phyloP scores from a whole-genome alignment of 2,797 vertebrate genomes.

The Aulostomus chinensis region DNA sequence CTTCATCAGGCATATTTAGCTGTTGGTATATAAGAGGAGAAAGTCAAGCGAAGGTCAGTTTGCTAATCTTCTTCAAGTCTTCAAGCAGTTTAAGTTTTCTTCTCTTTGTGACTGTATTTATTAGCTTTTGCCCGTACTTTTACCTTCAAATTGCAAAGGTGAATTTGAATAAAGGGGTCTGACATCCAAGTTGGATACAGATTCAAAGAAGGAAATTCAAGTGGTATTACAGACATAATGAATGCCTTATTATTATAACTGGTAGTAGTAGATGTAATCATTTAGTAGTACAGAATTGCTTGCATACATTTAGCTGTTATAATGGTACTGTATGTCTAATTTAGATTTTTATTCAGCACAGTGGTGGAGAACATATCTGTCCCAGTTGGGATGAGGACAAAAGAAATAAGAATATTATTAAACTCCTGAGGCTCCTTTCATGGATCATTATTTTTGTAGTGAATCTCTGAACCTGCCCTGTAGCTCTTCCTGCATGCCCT shows the following conservation, averaged over 20 bases:
- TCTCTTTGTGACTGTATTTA: too few species aligned
- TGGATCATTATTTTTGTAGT: constrained; percentile 24
- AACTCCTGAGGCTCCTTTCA: constrained; percentile 35
- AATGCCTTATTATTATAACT: not conserved
- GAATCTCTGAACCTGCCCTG: constrained; percentile 34
- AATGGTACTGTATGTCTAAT: constrained; percentile 16
- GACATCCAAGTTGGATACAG: too few species aligned
- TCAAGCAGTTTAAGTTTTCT: too few species aligned
- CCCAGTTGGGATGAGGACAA: constrained; percentile 23
- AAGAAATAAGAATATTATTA: constrained; percentile 31
- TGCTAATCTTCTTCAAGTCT: too few species aligned
- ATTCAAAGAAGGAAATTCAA: too few species aligned
- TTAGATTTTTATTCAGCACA: constrained; percentile 33
- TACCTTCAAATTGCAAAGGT: too few species aligned
- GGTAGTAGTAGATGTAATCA: not conserved
- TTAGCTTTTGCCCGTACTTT: too few species aligned
- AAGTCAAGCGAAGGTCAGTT: too few species aligned
- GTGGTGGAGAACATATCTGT: constrained; percentile 14
- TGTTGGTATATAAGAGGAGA: too few species aligned
- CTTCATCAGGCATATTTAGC: too few species aligned
- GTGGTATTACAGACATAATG: too few species aligned
- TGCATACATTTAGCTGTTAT: constrained; percentile 5
- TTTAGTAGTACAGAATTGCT: constrained; percentile 1
- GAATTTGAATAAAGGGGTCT: too few species aligned
- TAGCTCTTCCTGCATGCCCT: constrained; percentile 41